Evolutionary conservation across 1,140 invertebrate genomes (phyloP), one percentile per base, ranked within the genome.

Genomic region (Spodoptera frugiperda): DNA sequence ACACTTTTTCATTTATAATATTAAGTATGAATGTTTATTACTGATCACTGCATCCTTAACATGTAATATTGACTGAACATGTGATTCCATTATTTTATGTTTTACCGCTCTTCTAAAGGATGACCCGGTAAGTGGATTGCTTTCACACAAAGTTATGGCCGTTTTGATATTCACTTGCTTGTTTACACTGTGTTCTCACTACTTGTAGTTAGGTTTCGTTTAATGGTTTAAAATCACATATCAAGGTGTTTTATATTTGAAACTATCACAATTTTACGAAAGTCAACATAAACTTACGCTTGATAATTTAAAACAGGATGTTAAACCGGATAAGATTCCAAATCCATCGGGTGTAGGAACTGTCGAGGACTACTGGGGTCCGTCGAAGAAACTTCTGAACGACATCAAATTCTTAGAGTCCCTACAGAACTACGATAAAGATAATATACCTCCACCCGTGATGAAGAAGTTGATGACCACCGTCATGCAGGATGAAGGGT

Each of bases 311-410:
- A 63, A 78, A 44, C 77, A 97, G 96, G 96, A 96, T 84, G 94
- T 98, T 1, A 98, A 98, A 94, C 97, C 98, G 0, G 97, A 98
- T 78, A 96, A 96, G 87, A 95, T 98, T 54, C 96, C 96, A 9
- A 97, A 98, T 93, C 96, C 97, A 4, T 95, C 93, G 67, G 98
- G 98, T 75, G 96, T 97, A 81, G 96, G 95, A 21, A 95, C 95
- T 0, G 90, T 97, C 0, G 98, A 99, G 77, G 99, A 99, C 89
- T 99, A 97, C 90, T 99, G 98, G 98, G 97, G 97, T 9, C 97
- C 98, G 0, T 98, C 98, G 0, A 97, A 99, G 85, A 97, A 97
- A 90, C 88, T 99, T 19, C 94, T 99, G 0, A 98, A 97, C 71
- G 98, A 99, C 84, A 97, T 98, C 82, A 98, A 97, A 85, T 99